Conservation (phyloP, 2,888 invertebrate genomes). For the Catocala fraxini region DNA sequence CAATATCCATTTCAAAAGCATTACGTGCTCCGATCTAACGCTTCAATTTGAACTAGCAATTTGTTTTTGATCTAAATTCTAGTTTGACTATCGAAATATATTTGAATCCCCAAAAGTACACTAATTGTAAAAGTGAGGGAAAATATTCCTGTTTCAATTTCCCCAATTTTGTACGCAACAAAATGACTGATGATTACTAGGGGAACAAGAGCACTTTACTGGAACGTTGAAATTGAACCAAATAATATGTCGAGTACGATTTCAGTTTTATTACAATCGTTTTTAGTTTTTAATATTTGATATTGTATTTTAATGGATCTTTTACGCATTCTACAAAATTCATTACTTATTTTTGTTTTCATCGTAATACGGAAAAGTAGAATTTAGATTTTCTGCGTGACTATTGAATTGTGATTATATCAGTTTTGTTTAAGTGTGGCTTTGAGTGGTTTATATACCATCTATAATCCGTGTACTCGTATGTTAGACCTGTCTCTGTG, state of each 20-base stretch:
- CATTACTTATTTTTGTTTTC: too few relatives aligned
- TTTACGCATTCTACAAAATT: too few relatives aligned
- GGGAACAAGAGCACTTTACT: constrained; percentile 12
- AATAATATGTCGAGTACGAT: not conserved
- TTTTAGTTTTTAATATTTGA: too few relatives aligned
- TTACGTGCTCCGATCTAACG: constrained; percentile 10
- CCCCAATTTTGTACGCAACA: constrained; percentile 22
- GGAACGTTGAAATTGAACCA: constrained; percentile 8
- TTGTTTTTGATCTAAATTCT: constrained; percentile 23
- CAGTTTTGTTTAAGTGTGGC: too few relatives aligned
- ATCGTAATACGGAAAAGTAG: too few relatives aligned
- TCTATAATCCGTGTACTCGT: not conserved
- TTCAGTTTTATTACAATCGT: too few relatives aligned
- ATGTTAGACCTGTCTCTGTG: not conserved
- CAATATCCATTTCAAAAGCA: constrained; percentile 4
- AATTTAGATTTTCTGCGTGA: too few relatives aligned
- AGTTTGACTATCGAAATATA: constrained; percentile 27
- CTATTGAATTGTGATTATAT: too few relatives aligned
- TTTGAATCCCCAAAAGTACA: constrained; percentile 27
- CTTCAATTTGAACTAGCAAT: constrained; percentile 11
- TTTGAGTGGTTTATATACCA: not conserved
- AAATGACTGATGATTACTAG: constrained; percentile 30
- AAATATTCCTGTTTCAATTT: constrained; percentile 36
- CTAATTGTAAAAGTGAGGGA: constrained; percentile 33
- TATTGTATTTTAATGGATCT: too few relatives aligned